Base-by-base conservation (phyloP, 2,888 invertebrate genomes). In the Oxyteleia sp. region DNA sequence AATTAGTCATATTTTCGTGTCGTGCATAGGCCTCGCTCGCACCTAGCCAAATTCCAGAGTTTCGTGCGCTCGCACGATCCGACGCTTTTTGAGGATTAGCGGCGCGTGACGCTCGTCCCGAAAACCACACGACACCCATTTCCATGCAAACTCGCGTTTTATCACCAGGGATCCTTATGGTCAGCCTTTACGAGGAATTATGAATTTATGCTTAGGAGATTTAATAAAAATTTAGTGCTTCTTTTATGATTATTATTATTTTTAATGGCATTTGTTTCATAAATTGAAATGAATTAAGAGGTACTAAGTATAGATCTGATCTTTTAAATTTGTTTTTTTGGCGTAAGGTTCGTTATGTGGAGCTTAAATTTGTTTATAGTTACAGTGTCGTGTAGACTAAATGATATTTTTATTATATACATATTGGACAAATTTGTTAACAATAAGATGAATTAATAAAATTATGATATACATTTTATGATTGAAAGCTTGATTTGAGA, bases 1-100 rank as follows among this genome's bases (percentile, higher is more conserved):
- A 90, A 90, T 90, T 89, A 88, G 89, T 89, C 87, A 89, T 90
- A 91, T 89, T 91, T 91, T 88, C 82, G 85, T 87, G 86, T 85
- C 84, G 63, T 61, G 83, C 74, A 5, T 2, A 59, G 72, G 68
- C 61, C 49, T 55, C 69, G 51, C 78, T 74, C 79, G 82, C 72
- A 79, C 85, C 84, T 81, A 76, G 76, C 74, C 82, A 87, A 88
- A 88, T 87, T 88, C 88, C 85, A 76, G 63, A 76, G 85, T 87
- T 84, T 85, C 85, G 87, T 87, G 87, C 86, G 84, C 84, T 76
- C 86, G 84, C 88, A 88, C 85, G 88, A 87, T 83, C 85, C 85
- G 84, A 82, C 84, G 84, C 84, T 86, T 79, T 86, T 76, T 80
- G 69, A 84, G 85, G 86, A 87, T 84, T 84, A 84, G 66, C 85